A percentile compares a stretch with the other conserved stretches of the same genome.
These are phyloP conservation scores for Caloenas nicobarica DNA, from an alignment of 2,113 vertebrate genomes.

Conservation along the genomic window DNA sequence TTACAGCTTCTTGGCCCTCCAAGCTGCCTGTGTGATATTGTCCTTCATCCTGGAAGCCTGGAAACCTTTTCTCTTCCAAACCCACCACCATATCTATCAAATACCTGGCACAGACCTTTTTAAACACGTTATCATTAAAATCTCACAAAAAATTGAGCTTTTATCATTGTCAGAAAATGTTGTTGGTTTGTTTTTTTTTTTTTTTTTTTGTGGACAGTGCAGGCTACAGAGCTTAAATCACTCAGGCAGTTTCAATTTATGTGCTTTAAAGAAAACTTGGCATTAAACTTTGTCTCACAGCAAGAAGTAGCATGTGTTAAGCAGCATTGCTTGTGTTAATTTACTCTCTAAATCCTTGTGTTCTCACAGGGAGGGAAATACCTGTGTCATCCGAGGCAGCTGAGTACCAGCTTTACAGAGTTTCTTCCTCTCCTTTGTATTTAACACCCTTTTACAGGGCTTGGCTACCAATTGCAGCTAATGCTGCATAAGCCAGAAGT, in stretches of 20 bases:
- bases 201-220: background rate
- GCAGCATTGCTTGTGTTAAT: background rate
- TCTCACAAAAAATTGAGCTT: background rate
- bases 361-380: background rate
- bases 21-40: background rate
- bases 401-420: background rate
- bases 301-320: background rate
- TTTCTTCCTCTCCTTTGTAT: background rate
- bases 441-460: background rate
- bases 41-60: background rate
- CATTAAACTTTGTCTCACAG: background rate
- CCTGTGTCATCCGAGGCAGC: rapidly evolving
- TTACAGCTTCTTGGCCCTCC: background rate
- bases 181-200: too few species aligned
- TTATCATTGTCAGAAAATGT: background rate
- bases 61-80: background rate
- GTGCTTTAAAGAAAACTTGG: background rate
- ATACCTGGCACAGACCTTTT: background rate
- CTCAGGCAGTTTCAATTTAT: background rate
- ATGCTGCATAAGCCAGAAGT: rapidly evolving
- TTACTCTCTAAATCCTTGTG: background rate
- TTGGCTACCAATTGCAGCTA: background rate
- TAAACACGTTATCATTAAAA: background rate
- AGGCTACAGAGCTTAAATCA: background rate
- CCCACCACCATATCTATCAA: background rate